A percentile compares a stretch with the other conserved stretches of the same genome.
Conservation (phyloP, 1,140 invertebrate species). For the Pseudomyrmex pallidus region DNA sequence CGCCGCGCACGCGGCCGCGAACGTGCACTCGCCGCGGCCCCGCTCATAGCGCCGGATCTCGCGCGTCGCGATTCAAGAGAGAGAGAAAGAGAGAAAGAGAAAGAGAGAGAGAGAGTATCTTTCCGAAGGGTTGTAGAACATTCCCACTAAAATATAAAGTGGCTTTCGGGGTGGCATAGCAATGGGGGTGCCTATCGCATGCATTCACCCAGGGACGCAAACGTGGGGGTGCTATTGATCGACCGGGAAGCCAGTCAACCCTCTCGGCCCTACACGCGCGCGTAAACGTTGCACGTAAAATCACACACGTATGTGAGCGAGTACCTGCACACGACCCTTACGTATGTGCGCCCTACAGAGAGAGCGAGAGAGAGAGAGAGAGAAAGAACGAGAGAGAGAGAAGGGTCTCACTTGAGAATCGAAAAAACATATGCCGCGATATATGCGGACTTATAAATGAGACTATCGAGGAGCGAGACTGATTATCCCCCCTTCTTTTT, state of each 20-base stretch:
- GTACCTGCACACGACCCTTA: slow-evolving; percentile 47
- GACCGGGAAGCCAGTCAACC: slow-evolving; percentile 82
- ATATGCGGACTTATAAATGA: no score
- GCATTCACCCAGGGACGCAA: slow-evolving; percentile 79
- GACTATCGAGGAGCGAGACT: no score
- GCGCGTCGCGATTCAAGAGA: slow-evolving; percentile 66
- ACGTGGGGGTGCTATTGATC: slow-evolving; percentile 82
- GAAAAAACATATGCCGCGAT: background rate
- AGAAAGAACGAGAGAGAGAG: background rate
- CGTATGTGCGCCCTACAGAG: slow-evolving; percentile 48
- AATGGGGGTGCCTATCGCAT: slow-evolving; percentile 82
- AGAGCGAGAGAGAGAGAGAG: slow-evolving; percentile 7
- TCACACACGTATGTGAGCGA: slow-evolving; percentile 60
- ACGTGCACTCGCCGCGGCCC: background rate
- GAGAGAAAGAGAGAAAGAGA: background rate
- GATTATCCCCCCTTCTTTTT: no score
- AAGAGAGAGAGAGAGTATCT: slow-evolving; percentile 68
- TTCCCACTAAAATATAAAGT: slow-evolving; percentile 85
- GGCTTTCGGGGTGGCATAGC: slow-evolving; percentile 83
- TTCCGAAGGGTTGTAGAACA: slow-evolving; percentile 82
- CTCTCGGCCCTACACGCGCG: slow-evolving; percentile 79
- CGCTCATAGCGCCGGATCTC: background rate
- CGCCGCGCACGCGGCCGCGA: background rate
- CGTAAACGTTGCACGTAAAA: slow-evolving; percentile 70
- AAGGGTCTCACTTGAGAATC: slow-evolving; percentile 6